Evolutionary conservation across 2,888 invertebrate species (phyloP), one percentile per base, ranked within the genome.

Genomic region (Andricus quercusramuli): DNA sequence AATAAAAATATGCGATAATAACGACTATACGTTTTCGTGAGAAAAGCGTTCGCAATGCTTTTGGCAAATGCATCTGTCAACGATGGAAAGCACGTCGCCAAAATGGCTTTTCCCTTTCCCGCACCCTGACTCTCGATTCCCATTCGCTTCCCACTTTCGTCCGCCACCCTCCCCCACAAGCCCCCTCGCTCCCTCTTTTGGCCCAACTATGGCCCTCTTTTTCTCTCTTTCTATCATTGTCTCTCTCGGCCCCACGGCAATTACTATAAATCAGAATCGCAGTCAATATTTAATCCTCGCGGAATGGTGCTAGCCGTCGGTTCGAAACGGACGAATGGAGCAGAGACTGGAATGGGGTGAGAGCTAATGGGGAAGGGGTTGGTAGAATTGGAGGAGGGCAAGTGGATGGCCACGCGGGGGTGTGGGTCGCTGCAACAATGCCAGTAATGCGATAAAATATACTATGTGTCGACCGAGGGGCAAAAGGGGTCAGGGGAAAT

Each of bases 211-310:
- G 47, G 51, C 65, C 79, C 77, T 76, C 80, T 79, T 81, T 82
- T 80, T 82, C 84, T 77, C 85, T 51, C 85, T 82, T 80, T 78
- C 87, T 82, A 85, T 85, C 84, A 82, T 80, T 86, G 86, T 85
- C 86, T 84, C 85, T 88, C 85, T 85, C 82, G 83, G 80, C 89
- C 88, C 88, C 87, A 86, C 88, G 87, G 90, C 91, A 92, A 91
- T 91, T 91, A 91, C 91, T 91, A 91, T 92, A 92, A 92, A 92
- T 92, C 92, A 92, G 90, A 91, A 91, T 91, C 90, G 91, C 90
- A 91, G 92, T 91, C 91, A 90, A 91, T 92, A 91, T 91, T 91
- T 91, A 91, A 92, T 91, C 92, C 91, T 89, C 89, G 89, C 87
- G 90, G 89, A 91, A 91, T 89, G 88, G 90, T 88, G 90, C 88